Evolutionary conservation across 2,797 vertebrate species (phyloP), one percentile per base, ranked within the genome.

Genomic region (Esox masquinongy): DNA sequence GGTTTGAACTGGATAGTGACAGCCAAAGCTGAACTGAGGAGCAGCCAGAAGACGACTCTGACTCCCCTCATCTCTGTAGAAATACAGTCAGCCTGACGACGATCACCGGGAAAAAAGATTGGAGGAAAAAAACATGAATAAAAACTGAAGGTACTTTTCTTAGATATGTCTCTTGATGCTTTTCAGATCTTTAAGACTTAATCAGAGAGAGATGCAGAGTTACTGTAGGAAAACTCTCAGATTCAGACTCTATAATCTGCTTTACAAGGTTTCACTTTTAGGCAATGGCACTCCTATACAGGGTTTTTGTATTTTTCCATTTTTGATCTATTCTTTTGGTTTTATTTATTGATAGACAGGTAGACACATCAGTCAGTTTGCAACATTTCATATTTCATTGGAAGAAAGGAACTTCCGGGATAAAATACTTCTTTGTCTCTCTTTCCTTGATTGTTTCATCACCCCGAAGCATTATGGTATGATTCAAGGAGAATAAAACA

Each of bases 1-100:
- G 91, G 92, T 94, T 93, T 94, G 89, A 94, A 93, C 85, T 84
- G 86, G 87, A 82, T 84, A 4, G 84, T 93, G 92, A 93, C 93
- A 94, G 90, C 88, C 81, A 72, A 84, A 88, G 86, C 86, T 83
- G 86, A 63, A 82, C 80, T 81, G 79, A 85, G 79, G 74, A 85
- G 75, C 22, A 43, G 5, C 43, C 7, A 43, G 75, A 79, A 76
- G 87, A 87, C 82, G 75, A 77, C 85, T 87, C 83, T 75, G 77
- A 83, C 85, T 85, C 77, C 74, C 77, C 81, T 92, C 87, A 87
- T 92, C 92, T 91, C 90, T 90, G 89, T 90, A 86, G 79, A 87
- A 92, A 91, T 91, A 90, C 82, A 87, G 90, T 91, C 26, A 47
- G 43, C 50, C 29, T 85, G 90, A 86, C 78, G 82, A 88, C 87